phyloP scores from a whole-genome alignment of 2,113 vertebrate genomes.

The Syngnathoides biaculeatus region DNA sequence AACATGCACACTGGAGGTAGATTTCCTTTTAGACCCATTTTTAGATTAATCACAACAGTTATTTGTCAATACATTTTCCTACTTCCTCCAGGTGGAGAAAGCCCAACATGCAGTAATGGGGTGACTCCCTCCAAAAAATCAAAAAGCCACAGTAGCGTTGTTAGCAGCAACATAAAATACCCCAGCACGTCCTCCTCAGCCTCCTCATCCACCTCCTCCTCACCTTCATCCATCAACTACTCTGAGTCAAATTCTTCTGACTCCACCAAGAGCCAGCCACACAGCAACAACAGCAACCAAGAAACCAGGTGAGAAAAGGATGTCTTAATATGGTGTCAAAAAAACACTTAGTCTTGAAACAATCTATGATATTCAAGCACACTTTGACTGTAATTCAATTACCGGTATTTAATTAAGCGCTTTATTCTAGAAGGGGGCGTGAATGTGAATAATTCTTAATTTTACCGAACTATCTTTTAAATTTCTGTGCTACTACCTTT shows the following conservation, averaged over 20 bases:
- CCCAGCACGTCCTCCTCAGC: constrained; percentile 87
- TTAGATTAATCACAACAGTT: neutral
- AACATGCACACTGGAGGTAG: constrained; percentile 85
- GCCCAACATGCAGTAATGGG: constrained; percentile 96
- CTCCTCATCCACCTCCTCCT: constrained; percentile 90
- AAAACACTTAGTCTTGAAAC: neutral
- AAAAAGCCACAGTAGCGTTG: constrained; percentile 68
- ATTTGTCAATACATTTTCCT: neutral
- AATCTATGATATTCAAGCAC: neutral
- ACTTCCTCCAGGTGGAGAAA: constrained; percentile 81
- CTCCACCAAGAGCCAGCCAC: constrained; percentile 95
- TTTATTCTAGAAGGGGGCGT: neutral
- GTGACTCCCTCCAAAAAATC: constrained; percentile 84
- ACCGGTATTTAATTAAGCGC: neutral
- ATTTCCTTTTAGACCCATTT: neutral
- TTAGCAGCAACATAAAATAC: constrained; percentile 80
- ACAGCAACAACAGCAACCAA: constrained; percentile 94
- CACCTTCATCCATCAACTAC: constrained; percentile 95
- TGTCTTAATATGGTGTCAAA: no score
- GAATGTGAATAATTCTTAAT: neutral
- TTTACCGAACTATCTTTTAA: neutral
- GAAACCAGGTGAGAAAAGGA: constrained; percentile 83
- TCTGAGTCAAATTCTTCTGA: constrained; percentile 97
- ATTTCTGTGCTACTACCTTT: neutral
- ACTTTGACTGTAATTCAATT: neutral